A percentile compares a stretch with the other conserved stretches of the same genome.
Evolutionary conservation across 2,113 vertebrate species (phyloP).

Genomic region (Sceloporus undulatus): DNA sequence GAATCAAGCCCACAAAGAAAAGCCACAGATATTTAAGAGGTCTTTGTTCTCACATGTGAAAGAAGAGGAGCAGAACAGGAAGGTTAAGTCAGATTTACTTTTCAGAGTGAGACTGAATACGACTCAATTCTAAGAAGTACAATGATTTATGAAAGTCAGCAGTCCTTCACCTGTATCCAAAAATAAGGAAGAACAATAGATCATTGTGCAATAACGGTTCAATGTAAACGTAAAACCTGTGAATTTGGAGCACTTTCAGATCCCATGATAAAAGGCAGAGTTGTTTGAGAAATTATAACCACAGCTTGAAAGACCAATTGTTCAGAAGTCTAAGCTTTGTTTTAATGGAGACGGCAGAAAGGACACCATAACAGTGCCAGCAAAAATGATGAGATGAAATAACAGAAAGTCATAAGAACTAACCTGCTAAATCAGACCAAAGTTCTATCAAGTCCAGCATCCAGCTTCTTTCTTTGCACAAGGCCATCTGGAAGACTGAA

Average conservation of each 20-base stretch:
- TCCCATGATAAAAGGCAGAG: constrained; percentile 21
- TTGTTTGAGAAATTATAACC: constrained; percentile 13
- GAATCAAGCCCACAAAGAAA: constrained; percentile 9
- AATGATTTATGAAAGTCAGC: constrained; percentile 54
- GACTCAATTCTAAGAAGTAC: not conserved
- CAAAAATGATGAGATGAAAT: constrained; percentile 8
- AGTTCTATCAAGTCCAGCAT: not conserved
- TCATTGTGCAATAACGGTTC: constrained; percentile 12
- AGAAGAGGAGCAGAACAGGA: constrained; percentile 41
- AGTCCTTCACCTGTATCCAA: constrained; percentile 38
- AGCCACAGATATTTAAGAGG: constrained; percentile 13
- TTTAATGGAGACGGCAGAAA: constrained; percentile 18
- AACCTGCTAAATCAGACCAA: not conserved
- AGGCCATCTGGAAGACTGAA: not conserved
- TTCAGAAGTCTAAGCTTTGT: constrained; percentile 22
- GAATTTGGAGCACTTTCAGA: constrained; percentile 30
- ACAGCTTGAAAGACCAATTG: constrained; percentile 23
- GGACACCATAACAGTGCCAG: constrained; percentile 4
- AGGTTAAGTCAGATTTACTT: constrained; percentile 58
- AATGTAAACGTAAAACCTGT: constrained; percentile 51
- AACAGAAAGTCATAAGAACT: not conserved
- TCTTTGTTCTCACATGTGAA: constrained; percentile 30
- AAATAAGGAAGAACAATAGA: constrained; percentile 34
- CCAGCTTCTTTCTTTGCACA: not conserved
- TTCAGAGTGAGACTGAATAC: constrained; percentile 51